Base-by-base conservation (phyloP, 2,888 invertebrate genomes). In the Lomographa bimaculata region DNA sequence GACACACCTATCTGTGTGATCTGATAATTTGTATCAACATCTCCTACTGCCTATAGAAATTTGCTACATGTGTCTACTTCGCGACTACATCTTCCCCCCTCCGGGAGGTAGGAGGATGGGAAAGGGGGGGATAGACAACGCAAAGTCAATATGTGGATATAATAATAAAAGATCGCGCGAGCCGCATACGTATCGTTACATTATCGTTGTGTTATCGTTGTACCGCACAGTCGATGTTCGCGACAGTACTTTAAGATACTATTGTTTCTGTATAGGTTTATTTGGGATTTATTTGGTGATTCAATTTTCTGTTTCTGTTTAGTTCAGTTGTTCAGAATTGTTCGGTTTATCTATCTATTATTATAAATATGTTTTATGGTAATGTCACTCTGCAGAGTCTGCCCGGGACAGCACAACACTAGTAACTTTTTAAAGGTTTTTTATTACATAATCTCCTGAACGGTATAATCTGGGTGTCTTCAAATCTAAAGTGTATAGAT, bases 141-240 rank as follows among this genome's bases (percentile, higher is more conserved):
- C 72, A 73, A 77, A 81, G 79, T 84, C 84, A 82, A 85, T 87
- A 87, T 86, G 87, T 78, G 84, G 85, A 80, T 79, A 86, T 84
- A 83, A 89, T 84, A 83, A 84, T 85, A 87, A 83, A 83, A 79
- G 74, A 64, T 65, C 57, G 68, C 74, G 78, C 74, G 60, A 41
- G 54, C 69, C 71, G 82, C 82, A 87, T 87, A 87, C 77, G 75
- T 73, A 89, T 76, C 61, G 75, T 39, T 47, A 52, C 59, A 80
- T 85, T 84, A 85, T 78, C 72, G 75, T 61, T 55, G 56, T 66
- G 59, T 72, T 73, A 76, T 74, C 73, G 68, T 37, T 50, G 60
- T 54, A 70, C 64, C 64, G 10, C 30, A 32, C 19, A 33, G 34
- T 36, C 39, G 45, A 43, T 37, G 30, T 37, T 35, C 35, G 29